Evolutionary conservation across 2,797 vertebrate genomes (phyloP).

Genomic region (Hyperoplus lanceolatus): DNA sequence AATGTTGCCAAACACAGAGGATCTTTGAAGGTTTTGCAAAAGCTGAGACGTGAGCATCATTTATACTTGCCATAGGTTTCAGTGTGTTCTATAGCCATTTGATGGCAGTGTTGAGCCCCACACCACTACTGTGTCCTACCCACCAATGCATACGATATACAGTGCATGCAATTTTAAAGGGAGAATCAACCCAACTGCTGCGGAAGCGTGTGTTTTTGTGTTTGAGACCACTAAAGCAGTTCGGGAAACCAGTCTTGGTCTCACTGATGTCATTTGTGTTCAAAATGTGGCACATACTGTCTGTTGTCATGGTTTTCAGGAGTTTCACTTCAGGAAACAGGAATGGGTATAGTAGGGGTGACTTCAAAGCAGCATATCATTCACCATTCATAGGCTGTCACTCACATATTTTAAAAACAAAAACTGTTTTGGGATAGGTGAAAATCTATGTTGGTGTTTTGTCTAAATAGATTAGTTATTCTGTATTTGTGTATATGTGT

Average conservation of each 20-base stretch:
- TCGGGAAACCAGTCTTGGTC: background rate
- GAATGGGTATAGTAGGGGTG: background rate
- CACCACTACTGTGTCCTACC: background rate
- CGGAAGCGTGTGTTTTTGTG: background rate
- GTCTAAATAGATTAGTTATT: background rate
- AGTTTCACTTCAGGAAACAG: constrained; percentile 6
- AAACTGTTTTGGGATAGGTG: background rate
- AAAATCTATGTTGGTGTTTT: background rate
- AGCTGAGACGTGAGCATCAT: background rate
- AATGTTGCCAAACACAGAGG: background rate
- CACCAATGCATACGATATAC: background rate
- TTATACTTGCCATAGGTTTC: constrained; percentile 19
- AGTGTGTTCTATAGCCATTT: constrained; percentile 57
- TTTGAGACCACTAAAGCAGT: background rate
- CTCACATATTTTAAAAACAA: background rate
- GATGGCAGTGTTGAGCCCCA: constrained; percentile 82
- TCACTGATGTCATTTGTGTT: background rate
- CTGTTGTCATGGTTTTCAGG: background rate
- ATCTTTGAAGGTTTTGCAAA: background rate
- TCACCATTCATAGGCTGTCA: background rate
- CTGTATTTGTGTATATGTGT: background rate
- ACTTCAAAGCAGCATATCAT: too few relatives aligned
- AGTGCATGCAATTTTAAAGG: background rate
- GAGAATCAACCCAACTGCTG: background rate
- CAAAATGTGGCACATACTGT: background rate